Evolutionary conservation across 2,113 vertebrate species (phyloP).

Genomic region (Agelaius phoeniceus): DNA sequence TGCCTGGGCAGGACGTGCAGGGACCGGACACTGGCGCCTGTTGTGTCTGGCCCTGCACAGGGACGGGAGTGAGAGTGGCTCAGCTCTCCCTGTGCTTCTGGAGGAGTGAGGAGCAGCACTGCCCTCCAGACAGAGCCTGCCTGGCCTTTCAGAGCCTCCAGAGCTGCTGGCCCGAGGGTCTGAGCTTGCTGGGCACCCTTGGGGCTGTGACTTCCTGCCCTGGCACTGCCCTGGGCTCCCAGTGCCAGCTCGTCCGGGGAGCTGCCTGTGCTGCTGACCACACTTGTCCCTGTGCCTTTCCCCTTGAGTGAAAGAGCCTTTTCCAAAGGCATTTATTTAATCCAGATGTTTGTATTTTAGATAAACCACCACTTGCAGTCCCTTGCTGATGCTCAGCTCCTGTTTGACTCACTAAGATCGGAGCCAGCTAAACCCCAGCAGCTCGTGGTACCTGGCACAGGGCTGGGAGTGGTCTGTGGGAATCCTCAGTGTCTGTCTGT

Average conservation of each 20-base stretch:
- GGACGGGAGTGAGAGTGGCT: neutral
- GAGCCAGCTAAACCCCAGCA: neutral
- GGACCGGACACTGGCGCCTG: neutral
- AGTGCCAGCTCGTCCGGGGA: neutral
- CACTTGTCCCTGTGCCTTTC: neutral
- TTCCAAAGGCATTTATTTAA: neutral
- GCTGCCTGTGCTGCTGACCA: rapidly evolving
- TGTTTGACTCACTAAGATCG: neutral
- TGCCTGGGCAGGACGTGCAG: conserved; percentile 29
- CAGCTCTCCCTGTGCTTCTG: neutral
- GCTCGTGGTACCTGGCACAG: neutral
- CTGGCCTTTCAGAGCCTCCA: rapidly evolving
- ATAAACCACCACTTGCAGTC: neutral
- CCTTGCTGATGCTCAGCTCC: neutral
- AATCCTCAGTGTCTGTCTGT: neutral
- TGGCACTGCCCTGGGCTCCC: rapidly evolving
- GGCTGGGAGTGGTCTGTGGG: neutral
- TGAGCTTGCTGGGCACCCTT: neutral
- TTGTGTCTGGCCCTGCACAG: neutral
- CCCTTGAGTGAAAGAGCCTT: neutral
- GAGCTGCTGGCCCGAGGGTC: neutral
- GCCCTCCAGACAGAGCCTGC: neutral
- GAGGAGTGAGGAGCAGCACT: rapidly evolving
- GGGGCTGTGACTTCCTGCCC: rapidly evolving
- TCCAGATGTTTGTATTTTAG: neutral